These are phyloP conservation scores for Siphlonurus alternatus DNA, from an alignment of 2,888 invertebrate genomes.

Conservation along the genomic window DNA sequence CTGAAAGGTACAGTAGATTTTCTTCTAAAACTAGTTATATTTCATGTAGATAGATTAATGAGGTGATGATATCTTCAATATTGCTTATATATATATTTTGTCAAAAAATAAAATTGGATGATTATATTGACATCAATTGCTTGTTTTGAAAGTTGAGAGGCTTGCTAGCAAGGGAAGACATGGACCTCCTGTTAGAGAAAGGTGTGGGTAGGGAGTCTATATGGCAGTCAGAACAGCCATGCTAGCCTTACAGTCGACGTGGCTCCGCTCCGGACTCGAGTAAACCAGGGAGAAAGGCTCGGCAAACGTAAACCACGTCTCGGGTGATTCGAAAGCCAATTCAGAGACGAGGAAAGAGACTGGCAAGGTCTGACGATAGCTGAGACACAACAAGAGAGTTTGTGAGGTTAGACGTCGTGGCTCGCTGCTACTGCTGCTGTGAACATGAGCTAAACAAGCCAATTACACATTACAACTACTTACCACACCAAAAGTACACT, in stretches of 20 bases:
- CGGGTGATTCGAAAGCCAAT: constrained; percentile 71
- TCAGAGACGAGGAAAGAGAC: constrained; percentile 72
- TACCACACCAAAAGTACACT: not conserved
- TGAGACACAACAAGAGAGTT: constrained; percentile 27
- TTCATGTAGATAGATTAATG: too few relatives aligned
- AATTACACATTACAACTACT: not conserved
- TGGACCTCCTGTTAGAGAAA: too few relatives aligned
- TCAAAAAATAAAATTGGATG: too few relatives aligned
- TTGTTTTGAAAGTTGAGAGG: too few relatives aligned
- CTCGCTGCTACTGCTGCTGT: too few relatives aligned
- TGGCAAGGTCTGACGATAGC: constrained; percentile 85
- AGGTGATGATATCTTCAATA: too few relatives aligned
- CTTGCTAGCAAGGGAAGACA: too few relatives aligned
- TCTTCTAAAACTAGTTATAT: too few relatives aligned
- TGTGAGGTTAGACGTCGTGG: not conserved
- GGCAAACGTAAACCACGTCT: constrained; percentile 79
- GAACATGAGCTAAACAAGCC: not conserved
- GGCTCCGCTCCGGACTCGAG: constrained; percentile 47
- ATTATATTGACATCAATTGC: too few relatives aligned
- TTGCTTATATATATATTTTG: too few relatives aligned
- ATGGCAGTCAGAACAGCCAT: constrained; percentile 32
- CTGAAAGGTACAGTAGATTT: too few relatives aligned
- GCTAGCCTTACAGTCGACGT: constrained; percentile 83
- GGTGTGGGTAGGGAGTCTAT: too few relatives aligned
- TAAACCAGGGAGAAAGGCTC: constrained; percentile 60